Base-by-base conservation (phyloP, 2,113 vertebrate species). In the Actinemys pallida region DNA sequence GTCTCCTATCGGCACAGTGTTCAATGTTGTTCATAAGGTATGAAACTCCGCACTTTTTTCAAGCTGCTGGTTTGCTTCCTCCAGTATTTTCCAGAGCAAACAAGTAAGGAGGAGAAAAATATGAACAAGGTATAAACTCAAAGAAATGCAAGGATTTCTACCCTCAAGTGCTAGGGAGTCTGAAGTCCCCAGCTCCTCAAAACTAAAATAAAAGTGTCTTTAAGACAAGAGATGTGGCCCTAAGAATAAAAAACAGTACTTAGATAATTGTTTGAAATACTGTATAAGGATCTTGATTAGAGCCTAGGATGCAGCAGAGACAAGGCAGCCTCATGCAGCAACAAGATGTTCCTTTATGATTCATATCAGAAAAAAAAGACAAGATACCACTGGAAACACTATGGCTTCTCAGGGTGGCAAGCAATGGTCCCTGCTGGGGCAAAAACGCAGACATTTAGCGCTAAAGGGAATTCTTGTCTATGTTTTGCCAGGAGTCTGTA, bases 211-310 rank as follows among this genome's bases (percentile, higher is more conserved):
- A 45, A 47, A 45, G 11, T 47, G 42, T 45, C 80, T 47, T 89
- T 94, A 88, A 56, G 82, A 93, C 78, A 96, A 90, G 82, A 78
- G 45, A 89, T 1, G 93, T 85, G 87, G 50, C 25, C 65, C 89
- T 90, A 88, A 59, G 76, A 93, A 27, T 27, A 91, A 83, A 45
- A 52, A 20, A 7, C 54, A 62, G 69, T n/a, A 83, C n/a, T 24
- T 45, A 5, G 45, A 45, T 5, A 24, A 53, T 42, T 25, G 42
- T 25, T 42, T 50, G 52, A 54, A 79, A 56, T 56, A 81, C 75
- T 81, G 3, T 78, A 95, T 92, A 79, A 94, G 17, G 81, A 94
- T 94, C 88, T 86, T 80, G 59, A 93, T 90, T 86, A 94, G 90
- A 89, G 76, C 14, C 89, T 62, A 87, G 0, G 65, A 56, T 86